Conservation (phyloP, 2,797 vertebrate genomes). For the Cynodonichthys magdalenae region DNA sequence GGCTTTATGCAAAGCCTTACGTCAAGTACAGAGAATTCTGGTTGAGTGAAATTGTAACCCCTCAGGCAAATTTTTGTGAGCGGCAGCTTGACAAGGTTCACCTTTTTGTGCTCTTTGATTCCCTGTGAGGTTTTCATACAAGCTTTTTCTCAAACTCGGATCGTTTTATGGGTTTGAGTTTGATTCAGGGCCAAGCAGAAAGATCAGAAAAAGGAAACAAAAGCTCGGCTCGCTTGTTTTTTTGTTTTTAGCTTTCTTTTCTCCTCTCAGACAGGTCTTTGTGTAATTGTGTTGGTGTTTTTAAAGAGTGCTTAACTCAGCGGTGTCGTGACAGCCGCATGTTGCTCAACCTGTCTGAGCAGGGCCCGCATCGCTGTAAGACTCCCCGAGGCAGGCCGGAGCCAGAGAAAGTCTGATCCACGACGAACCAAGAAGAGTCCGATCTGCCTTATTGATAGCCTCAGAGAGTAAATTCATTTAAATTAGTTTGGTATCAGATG, state of each 20-base stretch:
- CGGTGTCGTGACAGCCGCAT: slow-evolving; percentile 65
- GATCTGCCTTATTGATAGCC: too few relatives aligned
- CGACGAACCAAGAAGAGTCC: too few relatives aligned
- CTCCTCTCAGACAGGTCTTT: slow-evolving; percentile 17
- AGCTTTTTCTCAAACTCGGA: neutral
- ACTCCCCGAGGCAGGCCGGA: slow-evolving; percentile 32
- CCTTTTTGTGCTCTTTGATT: slow-evolving; percentile 23
- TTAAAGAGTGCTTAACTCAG: slow-evolving; percentile 32
- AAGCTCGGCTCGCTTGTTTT: neutral
- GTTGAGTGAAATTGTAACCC: slow-evolving; percentile 44
- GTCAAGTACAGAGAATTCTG: slow-evolving; percentile 34
- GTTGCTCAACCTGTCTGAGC: slow-evolving; percentile 75
- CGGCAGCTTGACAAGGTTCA: slow-evolving; percentile 14
- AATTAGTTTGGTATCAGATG: too few relatives aligned
- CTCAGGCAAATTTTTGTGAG: slow-evolving; percentile 39
- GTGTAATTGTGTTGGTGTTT: slow-evolving; percentile 43
- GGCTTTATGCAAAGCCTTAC: slow-evolving; percentile 50
- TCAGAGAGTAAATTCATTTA: too few relatives aligned
- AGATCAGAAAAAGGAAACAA: neutral
- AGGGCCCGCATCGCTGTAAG: slow-evolving; percentile 51
- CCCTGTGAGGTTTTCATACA: neutral
- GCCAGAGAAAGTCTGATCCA: slow-evolving; percentile 44
- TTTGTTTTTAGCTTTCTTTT: neutral
- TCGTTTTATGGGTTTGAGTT: neutral
- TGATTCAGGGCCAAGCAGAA: neutral